Evolutionary conservation across 2,113 vertebrate species (phyloP).

Genomic region (Colossoma macropomum): DNA sequence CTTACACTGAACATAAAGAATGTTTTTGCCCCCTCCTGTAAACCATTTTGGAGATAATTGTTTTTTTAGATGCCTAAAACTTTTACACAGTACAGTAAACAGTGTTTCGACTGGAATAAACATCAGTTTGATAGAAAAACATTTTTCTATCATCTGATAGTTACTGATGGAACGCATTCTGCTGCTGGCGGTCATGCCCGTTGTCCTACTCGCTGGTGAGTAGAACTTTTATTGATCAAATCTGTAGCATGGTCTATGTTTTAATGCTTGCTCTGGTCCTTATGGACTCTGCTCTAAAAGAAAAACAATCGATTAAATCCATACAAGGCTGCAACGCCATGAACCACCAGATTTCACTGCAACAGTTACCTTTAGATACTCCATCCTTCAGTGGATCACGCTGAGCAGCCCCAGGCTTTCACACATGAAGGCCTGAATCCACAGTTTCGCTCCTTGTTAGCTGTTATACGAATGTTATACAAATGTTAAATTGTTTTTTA

Average conservation of each 20-base stretch:
- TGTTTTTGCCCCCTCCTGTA: too few relatives aligned
- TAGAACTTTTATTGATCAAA: slow-evolving; percentile 9
- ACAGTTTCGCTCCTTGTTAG: not conserved
- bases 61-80: too few relatives aligned
- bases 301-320: not conserved
- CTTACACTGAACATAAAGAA: too few relatives aligned
- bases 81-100: too few relatives aligned
- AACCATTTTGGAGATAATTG: too few relatives aligned
- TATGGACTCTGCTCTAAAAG: not conserved
- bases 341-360: not conserved
- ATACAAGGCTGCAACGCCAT: not conserved
- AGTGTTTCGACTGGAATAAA: not conserved
- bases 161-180: slow-evolving; percentile 34
- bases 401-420: not conserved
- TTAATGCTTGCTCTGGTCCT: not conserved
- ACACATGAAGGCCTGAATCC: not conserved
- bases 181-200: slow-evolving; percentile 34
- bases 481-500: not conserved
- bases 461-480: too few relatives aligned
- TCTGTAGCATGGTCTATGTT: not conserved
- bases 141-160: slow-evolving; percentile 27
- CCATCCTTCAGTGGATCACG: not conserved
- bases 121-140: not conserved
- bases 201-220: slow-evolving; percentile 15
- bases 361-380: not conserved